Conservation (phyloP, 2,113 vertebrate genomes). For the Sciurus niger region DNA sequence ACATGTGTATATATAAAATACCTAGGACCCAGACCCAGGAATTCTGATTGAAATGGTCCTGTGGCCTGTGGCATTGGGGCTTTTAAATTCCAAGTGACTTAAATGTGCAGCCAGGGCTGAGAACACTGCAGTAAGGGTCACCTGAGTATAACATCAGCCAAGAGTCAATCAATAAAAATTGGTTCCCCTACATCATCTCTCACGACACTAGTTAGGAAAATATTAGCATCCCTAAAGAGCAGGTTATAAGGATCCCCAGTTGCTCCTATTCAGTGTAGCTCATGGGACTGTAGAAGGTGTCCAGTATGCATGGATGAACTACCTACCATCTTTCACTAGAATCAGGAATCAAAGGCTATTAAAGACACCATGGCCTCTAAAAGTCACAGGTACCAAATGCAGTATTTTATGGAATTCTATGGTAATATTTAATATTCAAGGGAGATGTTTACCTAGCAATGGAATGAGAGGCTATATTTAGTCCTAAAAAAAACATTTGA, state of each 20-base stretch:
- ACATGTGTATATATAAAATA: too few species aligned
- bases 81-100: background rate
- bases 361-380: background rate
- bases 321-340: background rate
- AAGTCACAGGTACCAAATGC: background rate
- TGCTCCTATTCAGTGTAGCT: background rate
- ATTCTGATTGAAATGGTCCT: background rate
- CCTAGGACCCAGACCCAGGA: background rate
- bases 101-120: background rate
- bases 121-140: background rate
- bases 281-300: background rate
- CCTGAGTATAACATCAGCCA: background rate
- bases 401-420: background rate
- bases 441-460: background rate
- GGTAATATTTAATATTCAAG: background rate
- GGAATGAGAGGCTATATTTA: background rate
- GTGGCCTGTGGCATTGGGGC: background rate
- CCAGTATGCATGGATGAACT: background rate
- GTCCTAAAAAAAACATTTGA: background rate
- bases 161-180: background rate
- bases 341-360: background rate
- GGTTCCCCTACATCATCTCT: background rate
- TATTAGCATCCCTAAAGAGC: background rate
- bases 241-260: background rate
- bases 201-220: background rate